These are phyloP conservation scores for Phyllopteryx taeniolatus DNA, from an alignment of 2,113 vertebrate species.

Conservation along the genomic window DNA sequence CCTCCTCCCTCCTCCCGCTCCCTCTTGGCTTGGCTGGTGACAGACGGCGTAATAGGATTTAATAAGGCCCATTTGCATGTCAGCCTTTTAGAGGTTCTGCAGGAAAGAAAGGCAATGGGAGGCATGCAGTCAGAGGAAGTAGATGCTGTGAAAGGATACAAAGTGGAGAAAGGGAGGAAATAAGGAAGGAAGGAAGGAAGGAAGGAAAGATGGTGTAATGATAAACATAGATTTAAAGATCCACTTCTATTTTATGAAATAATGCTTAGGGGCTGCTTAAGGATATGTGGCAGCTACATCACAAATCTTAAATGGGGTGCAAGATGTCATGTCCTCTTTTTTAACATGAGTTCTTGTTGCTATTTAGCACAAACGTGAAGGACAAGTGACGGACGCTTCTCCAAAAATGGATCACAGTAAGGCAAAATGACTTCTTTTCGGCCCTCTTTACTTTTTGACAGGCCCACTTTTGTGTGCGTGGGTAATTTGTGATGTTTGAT, in stretches of 20 bases:
- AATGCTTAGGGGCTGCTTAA: neutral
- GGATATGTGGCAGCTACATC: neutral
- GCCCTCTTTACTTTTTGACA: no score
- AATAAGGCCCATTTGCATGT: constrained; percentile 74
- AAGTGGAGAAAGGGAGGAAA: constrained; percentile 15
- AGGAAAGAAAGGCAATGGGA: constrained; percentile 58
- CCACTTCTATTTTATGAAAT: constrained; percentile 23
- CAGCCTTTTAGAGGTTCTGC: constrained; percentile 68
- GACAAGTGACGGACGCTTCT: constrained; percentile 8
- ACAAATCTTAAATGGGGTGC: neutral
- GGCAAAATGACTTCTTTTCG: neutral
- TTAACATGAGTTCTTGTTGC: constrained; percentile 30
- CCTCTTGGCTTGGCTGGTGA: constrained; percentile 54
- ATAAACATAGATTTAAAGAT: constrained; percentile 27
- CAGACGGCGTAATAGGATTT: constrained; percentile 72
- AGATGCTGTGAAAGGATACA: constrained; percentile 22
- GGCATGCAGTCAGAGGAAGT: constrained; percentile 23
- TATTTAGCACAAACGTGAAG: constrained; percentile 22
- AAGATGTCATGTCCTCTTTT: constrained; percentile 1
- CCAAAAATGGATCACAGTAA: constrained; percentile 22
- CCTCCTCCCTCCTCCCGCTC: constrained; percentile 10
- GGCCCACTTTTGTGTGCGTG: no score
- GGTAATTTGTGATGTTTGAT: no score
- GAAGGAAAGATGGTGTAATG: constrained; percentile 20
- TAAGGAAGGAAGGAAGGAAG: neutral